These are phyloP conservation scores for Elmis aenea DNA, from an alignment of 2,888 invertebrate species.

Conservation along the genomic window DNA sequence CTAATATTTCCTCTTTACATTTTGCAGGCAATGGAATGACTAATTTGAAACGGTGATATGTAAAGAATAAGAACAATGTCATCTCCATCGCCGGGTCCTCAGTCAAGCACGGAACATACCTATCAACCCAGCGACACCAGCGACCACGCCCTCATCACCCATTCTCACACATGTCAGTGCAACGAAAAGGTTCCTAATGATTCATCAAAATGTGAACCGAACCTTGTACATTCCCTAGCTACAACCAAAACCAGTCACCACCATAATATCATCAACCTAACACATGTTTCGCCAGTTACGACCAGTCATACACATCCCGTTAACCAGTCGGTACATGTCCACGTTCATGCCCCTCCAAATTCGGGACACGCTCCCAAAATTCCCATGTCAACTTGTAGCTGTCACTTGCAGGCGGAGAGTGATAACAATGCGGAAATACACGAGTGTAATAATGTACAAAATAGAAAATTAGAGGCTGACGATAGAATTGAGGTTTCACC, in stretches of 20 bases:
- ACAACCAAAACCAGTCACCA: slow-evolving; percentile 24
- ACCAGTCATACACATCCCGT: slow-evolving; percentile 34
- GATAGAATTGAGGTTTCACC: slow-evolving; percentile 46
- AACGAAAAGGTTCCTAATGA: slow-evolving; percentile 33
- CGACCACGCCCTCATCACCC: slow-evolving; percentile 39
- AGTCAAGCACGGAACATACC: slow-evolving; percentile 37
- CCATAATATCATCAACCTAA: slow-evolving; percentile 26
- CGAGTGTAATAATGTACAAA: slow-evolving; percentile 20
- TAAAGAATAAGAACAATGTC: slow-evolving; percentile 25
- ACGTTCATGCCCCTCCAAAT: slow-evolving; percentile 38
- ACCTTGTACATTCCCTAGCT: slow-evolving; percentile 20
- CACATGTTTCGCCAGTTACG: slow-evolving; percentile 28
- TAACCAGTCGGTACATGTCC: slow-evolving; percentile 35
- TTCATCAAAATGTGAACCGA: slow-evolving; percentile 32
- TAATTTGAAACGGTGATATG: too few relatives aligned
- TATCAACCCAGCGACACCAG: slow-evolving; percentile 43
- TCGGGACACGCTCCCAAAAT: slow-evolving; percentile 30
- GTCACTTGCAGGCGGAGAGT: slow-evolving; percentile 39
- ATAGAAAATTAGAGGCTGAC: slow-evolving; percentile 41
- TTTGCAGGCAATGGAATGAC: too few relatives aligned
- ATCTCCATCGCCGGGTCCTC: slow-evolving; percentile 41
- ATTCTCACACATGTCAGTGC: slow-evolving; percentile 38
- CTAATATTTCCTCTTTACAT: slow-evolving; percentile 10
- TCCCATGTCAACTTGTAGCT: slow-evolving; percentile 35
- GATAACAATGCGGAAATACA: slow-evolving; percentile 30